These are phyloP conservation scores for Copidosoma aretas DNA, from an alignment of 2,888 invertebrate genomes.

Conservation along the genomic window DNA sequence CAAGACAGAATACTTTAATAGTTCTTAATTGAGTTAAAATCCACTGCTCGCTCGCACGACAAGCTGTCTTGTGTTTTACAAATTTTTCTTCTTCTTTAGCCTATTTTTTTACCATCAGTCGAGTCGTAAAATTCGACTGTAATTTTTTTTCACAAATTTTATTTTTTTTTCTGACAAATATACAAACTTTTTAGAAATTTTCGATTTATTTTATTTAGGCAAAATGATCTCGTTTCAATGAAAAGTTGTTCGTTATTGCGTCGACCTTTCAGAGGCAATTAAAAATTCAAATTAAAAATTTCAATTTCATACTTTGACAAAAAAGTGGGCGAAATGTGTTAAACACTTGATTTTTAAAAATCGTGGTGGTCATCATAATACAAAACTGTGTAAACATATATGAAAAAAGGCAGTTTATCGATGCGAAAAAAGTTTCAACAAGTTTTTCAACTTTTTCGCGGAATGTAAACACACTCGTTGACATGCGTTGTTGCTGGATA, in stretches of 20 bases:
- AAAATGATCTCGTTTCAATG: slow-evolving; percentile 24
- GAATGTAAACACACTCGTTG: neutral
- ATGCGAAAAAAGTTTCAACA: slow-evolving; percentile 8
- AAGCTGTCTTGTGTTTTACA: slow-evolving; percentile 15
- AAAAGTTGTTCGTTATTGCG: slow-evolving; percentile 24
- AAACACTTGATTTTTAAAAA: slow-evolving; percentile 24
- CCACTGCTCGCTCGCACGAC: slow-evolving; percentile 18
- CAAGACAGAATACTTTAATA: slow-evolving; percentile 34
- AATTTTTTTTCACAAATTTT: slow-evolving; percentile 11
- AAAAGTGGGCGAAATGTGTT: slow-evolving; percentile 27
- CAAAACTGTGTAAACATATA: slow-evolving; percentile 7
- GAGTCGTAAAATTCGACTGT: slow-evolving; percentile 29
- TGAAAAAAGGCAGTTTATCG: neutral
- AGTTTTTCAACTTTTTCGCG: no score
- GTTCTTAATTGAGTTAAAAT: slow-evolving; percentile 31
- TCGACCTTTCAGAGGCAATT: neutral
- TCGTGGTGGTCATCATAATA: slow-evolving; percentile 22
- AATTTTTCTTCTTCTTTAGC: slow-evolving; percentile 13
- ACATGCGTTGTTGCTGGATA: neutral
- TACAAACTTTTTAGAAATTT: slow-evolving; percentile 33
- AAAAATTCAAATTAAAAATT: neutral
- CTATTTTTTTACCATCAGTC: slow-evolving; percentile 35
- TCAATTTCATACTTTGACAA: slow-evolving; percentile 3
- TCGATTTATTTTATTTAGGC: slow-evolving; percentile 29
- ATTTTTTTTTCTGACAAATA: slow-evolving; percentile 33